Conservation (phyloP, 2,888 invertebrate genomes). For the Sialis lutaria region DNA sequence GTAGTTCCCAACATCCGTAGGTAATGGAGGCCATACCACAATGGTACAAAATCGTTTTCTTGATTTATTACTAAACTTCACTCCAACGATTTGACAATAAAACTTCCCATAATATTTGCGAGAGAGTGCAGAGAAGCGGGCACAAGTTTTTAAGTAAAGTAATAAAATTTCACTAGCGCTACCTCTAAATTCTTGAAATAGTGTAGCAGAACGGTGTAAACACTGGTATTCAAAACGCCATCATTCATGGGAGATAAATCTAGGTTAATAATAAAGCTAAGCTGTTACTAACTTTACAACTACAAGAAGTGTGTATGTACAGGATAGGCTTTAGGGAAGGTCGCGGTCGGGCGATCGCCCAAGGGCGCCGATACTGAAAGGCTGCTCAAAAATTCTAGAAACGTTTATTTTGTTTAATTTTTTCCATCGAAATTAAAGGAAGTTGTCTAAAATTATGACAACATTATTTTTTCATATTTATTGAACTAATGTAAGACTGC, state of each 20-base stretch:
- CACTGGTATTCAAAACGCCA: not conserved
- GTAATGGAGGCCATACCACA: not conserved
- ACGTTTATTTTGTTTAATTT: no score
- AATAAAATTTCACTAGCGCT: conserved; percentile 5
- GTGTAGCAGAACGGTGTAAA: not conserved
- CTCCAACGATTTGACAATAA: conserved; percentile 9
- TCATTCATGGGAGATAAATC: not conserved
- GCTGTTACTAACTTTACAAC: not conserved
- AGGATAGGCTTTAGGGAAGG: no score
- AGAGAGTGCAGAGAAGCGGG: not conserved
- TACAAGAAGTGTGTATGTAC: no score
- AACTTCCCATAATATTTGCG: conserved; percentile 6
- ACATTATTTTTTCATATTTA: no score
- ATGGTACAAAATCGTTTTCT: conserved; percentile 1
- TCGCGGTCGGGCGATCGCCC: no score
- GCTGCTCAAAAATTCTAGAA: no score
- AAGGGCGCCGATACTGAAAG: no score
- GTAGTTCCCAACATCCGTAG: not conserved
- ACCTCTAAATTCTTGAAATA: not conserved
- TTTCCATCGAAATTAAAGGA: no score
- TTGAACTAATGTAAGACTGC: no score
- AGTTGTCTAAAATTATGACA: no score
- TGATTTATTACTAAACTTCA: conserved; percentile 4
- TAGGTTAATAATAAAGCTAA: not conserved
- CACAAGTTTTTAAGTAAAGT: conserved; percentile 5